phyloP scores from a whole-genome alignment of 2,888 invertebrate genomes.

The Habrosyne pyritoides region DNA sequence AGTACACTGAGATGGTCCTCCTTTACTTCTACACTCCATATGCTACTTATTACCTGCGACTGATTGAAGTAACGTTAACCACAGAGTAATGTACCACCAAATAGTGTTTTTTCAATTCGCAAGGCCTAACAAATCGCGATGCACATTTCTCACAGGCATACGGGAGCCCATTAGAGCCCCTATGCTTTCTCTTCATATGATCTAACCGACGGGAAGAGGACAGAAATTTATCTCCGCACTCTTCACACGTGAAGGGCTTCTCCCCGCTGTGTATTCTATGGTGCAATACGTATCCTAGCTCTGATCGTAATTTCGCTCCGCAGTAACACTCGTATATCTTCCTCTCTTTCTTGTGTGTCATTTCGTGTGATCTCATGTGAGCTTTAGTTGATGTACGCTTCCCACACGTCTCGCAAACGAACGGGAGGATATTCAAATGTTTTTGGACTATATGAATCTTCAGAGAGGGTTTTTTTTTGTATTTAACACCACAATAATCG shows the following conservation, averaged over 20 bases:
- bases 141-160: slow-evolving; percentile 62
- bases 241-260: slow-evolving; percentile 59
- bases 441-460: slow-evolving; percentile 69
- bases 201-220: slow-evolving; percentile 68
- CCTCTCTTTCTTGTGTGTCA: slow-evolving; percentile 52
- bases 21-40: no score
- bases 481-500: slow-evolving; percentile 59
- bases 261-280: slow-evolving; percentile 67
- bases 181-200: slow-evolving; percentile 67
- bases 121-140: slow-evolving; percentile 67
- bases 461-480: slow-evolving; percentile 65
- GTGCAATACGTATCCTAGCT: slow-evolving; percentile 62
- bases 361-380: slow-evolving; percentile 61
- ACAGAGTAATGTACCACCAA: slow-evolving; percentile 45
- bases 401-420: slow-evolving; percentile 61
- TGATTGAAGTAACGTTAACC: slow-evolving; percentile 35
- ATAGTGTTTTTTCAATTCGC: slow-evolving; percentile 68
- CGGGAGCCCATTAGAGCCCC: slow-evolving; percentile 49
- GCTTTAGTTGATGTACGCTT: slow-evolving; percentile 64
- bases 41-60: slow-evolving; percentile 12
- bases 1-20: no score
- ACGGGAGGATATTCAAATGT: slow-evolving; percentile 64
- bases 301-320: slow-evolving; percentile 60
- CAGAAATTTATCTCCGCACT: slow-evolving; percentile 66
- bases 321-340: slow-evolving; percentile 57